phyloP scores from a whole-genome alignment of 1,140 invertebrate species.

The Yoshiicerus persimilis region DNA sequence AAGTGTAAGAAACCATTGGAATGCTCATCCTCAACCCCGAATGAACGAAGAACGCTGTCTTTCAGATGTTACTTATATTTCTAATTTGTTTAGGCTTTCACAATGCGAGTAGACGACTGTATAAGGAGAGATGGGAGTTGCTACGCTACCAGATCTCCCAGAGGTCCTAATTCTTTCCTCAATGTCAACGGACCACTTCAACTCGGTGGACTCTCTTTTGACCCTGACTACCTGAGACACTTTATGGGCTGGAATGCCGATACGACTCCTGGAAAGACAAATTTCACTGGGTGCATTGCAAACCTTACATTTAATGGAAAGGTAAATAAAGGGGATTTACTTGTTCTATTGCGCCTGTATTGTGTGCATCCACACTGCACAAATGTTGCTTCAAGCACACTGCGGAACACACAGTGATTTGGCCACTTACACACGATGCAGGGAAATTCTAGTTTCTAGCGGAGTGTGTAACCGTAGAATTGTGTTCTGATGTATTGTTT shows the following conservation, averaged over 20 bases:
- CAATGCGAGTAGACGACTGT: conserved; percentile 44
- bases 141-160: conserved; percentile 60
- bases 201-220: conserved; percentile 73
- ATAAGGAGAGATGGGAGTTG: conserved; percentile 3
- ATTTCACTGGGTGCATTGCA: conserved; percentile 81
- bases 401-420: too few relatives aligned
- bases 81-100: conserved; percentile 37
- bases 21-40: too few relatives aligned
- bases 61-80: background rate
- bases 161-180: conserved; percentile 68
- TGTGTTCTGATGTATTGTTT: background rate
- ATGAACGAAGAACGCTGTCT: too few relatives aligned
- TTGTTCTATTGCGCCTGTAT: conserved; percentile 35
- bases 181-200: conserved; percentile 88
- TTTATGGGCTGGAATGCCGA: conserved; percentile 65
- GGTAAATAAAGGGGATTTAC: conserved; percentile 53
- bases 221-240: conserved; percentile 62
- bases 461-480: too few relatives aligned
- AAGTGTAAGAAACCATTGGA: conserved; percentile 55
- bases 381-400: too few relatives aligned
- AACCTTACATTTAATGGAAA: conserved; percentile 79
- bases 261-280: conserved; percentile 63
- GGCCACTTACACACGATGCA: too few relatives aligned
- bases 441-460: too few relatives aligned
- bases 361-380: background rate